Evolutionary conservation across 2,113 vertebrate genomes (phyloP), one percentile per base, ranked within the genome.

Genomic region (Tretioscincus oriximinensis): DNA sequence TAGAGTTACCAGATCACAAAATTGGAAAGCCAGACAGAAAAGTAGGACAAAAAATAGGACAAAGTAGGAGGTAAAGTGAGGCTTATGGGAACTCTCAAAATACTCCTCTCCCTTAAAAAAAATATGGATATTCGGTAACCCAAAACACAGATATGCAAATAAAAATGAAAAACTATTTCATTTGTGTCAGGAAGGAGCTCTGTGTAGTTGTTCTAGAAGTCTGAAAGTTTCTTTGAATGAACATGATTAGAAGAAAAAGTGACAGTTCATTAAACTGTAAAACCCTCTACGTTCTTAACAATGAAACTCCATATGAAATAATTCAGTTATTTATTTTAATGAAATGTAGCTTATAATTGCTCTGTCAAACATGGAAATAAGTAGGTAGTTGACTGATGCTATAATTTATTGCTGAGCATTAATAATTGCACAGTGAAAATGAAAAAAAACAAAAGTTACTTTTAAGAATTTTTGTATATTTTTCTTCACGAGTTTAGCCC

Each of bases 361-460:
- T 76, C 24, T 47, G 0, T 41, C 81, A 78, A 90, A 83, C 78
- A 86, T 31, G 54, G 67, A 49, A 88, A 81, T 87, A 67, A 78
- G 47, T 86, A 51, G 84, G 67, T 84, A 86, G 68, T 71, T 86
- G 78, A 83, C 54, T 74, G 58, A 75, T 73, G 45, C 68, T 76
- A 73, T 21, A 82, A 26, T 58, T 82, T 83, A 78, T 51, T 1
- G 0, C 35, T 80, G 35, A 84, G 78, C 73, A 74, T 86, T 61
- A 22, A 84, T 87, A 88, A 86, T 35, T 54, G 60, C 58, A 26
- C 45, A 81, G 79, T 79, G 84, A 88, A 73, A 89, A 88, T 84
- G 82, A 81, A 85, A 88, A 89, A 41, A n/a, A n/a, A 87, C 12
- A 81, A 11, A 49, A 77, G 85, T 87, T 83, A 85, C 76, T 88